A percentile compares a stretch with the other conserved stretches of the same genome.
Conservation (phyloP, 2,113 vertebrate species). For the Thomomys bottae region DNA sequence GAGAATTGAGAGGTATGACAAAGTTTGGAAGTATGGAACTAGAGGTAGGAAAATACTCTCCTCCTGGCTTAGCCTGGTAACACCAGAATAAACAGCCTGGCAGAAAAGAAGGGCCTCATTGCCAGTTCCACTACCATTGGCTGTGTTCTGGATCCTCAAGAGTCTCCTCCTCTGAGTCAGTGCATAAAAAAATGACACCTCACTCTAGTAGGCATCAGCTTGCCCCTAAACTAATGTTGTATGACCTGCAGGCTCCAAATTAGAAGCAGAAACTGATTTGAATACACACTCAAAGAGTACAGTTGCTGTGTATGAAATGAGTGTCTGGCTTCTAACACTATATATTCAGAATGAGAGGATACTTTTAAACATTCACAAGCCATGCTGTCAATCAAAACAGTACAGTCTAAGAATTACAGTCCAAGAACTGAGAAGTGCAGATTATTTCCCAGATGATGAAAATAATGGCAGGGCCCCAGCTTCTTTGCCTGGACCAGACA, state of each 20-base stretch:
- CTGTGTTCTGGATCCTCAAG: not conserved
- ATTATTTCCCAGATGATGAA: not conserved
- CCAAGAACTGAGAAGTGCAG: too few relatives aligned
- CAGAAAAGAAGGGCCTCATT: not conserved
- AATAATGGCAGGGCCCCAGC: accelerated
- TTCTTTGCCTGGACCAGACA: not conserved
- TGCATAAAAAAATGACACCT: not conserved
- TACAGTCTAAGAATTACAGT: not conserved
- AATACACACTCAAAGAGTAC: constrained; percentile 20
- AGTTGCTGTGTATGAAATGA: constrained; percentile 37
- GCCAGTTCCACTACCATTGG: not conserved
- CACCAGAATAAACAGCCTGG: not conserved
- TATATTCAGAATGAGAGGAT: not conserved
- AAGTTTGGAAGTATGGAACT: not conserved
- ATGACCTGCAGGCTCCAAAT: not conserved
- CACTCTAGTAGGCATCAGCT: not conserved
- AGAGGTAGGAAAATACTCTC: not conserved
- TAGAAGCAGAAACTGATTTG: constrained; percentile 52
- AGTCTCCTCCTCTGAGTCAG: not conserved
- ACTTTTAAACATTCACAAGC: not conserved
- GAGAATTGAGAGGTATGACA: not conserved
- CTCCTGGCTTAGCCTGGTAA: not conserved
- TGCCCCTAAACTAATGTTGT: not conserved
- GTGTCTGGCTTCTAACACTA: constrained; percentile 44
- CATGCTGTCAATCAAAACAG: not conserved